Conservation (phyloP, 2,888 invertebrate species). For the Cylloceria caligata region DNA sequence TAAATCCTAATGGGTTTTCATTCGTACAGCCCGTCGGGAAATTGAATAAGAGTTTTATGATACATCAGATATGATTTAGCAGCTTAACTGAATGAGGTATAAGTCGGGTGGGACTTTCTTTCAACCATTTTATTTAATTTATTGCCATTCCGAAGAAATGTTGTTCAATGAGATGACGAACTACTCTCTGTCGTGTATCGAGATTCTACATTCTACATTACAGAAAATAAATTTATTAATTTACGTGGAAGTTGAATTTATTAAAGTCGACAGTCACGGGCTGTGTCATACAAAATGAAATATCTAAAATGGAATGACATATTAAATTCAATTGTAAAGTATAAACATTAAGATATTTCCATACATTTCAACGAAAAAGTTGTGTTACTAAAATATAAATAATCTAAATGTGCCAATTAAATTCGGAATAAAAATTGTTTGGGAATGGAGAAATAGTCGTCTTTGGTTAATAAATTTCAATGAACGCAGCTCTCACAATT, state of each 20-base stretch:
- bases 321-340: not conserved
- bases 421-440: too few species aligned
- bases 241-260: not conserved
- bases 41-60: slow-evolving; percentile 53
- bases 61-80: slow-evolving; percentile 40
- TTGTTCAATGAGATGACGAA: not conserved
- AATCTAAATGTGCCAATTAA: too few species aligned
- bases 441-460: too few species aligned
- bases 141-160: not conserved
- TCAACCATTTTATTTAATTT: not conserved
- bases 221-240: not conserved
- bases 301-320: not conserved
- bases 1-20: slow-evolving; percentile 63
- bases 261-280: not conserved
- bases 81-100: not conserved
- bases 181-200: not conserved
- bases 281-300: not conserved
- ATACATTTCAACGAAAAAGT: too few species aligned
- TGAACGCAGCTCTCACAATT: too few species aligned
- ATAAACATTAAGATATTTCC: not conserved
- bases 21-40: slow-evolving; percentile 43
- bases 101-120: not conserved
- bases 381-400: too few species aligned
- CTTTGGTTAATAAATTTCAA: too few species aligned
- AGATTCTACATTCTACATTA: not conserved